Evolutionary conservation across 2,113 vertebrate species (phyloP), one percentile per base, ranked within the genome.

Genomic region (Eidolon helvum): DNA sequence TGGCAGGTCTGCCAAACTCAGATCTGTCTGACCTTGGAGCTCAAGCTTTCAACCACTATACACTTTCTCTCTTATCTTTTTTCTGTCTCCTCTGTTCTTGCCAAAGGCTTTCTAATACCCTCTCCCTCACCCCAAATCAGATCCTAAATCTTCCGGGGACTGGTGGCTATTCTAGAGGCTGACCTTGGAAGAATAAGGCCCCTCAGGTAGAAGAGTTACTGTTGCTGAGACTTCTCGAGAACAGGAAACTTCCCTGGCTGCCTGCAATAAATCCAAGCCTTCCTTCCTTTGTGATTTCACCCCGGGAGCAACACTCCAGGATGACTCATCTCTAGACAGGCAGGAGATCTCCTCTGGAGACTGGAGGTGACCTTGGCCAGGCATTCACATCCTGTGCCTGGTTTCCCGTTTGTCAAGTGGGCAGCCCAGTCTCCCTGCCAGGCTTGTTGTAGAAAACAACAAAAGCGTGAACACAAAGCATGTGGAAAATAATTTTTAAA

Each of bases 221-320:
- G 48, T 83, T 90, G 79, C 90, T 96, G 85, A 96, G 95, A 85
- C 71, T 94, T 94, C 95, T 96, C 69, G 69, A 92, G 92, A 86
- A 94, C 92, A 97, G 96, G 91, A 96, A 97, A 95, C 92, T 96
- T 96, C 94, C 96, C 5, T 0, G 4, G 35, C 84, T 59, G 95
- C 71, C 75, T 86, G 94, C 94, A 92, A 92, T 97, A 96, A 97
- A 96, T 92, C 61, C 61, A 45, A 92, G 78, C 61, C 80, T 90
- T 48, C 77, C 95, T 97, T 96, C 96, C 85, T 96, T 97, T 94
- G 95, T 96, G 96, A 95, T 92, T 96, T 96, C 96, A 91, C 95
- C 95, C 93, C 83, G 35, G 91, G 95, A 94, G 87, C 89, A 48
- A 40, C 50, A 40, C 93, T 95, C 68, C 43, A 28, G 87, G 68